A percentile compares a stretch with the other conserved stretches of the same genome.
Evolutionary conservation across 2,888 invertebrate genomes (phyloP).

Genomic region (Cheilosia soror): DNA sequence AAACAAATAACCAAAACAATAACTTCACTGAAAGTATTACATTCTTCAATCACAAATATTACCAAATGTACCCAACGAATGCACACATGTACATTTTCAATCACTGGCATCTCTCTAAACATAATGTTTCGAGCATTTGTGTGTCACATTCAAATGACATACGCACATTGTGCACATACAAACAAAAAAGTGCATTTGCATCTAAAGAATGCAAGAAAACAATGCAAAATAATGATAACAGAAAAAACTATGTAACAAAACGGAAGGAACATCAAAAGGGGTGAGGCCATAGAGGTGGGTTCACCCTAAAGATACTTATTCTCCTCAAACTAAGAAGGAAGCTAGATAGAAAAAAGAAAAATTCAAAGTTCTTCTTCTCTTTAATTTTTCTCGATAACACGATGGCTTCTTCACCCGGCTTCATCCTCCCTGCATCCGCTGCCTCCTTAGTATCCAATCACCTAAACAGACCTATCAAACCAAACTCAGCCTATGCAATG

Average conservation of each 20-base stretch:
- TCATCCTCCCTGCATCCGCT: conserved; percentile 9
- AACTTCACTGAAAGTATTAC: conserved; percentile 17
- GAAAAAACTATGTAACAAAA: conserved; percentile 6
- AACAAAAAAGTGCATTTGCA: conserved; percentile 64
- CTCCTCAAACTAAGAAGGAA: conserved; percentile 20
- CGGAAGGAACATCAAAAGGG: conserved; percentile 24
- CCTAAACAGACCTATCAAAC: conserved; percentile 48
- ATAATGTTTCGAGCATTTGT: conserved; percentile 42
- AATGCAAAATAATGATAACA: conserved; percentile 43
- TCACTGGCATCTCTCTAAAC: not conserved
- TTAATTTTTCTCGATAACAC: conserved; percentile 68
- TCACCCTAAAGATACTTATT: conserved; percentile 14
- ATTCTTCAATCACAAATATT: conserved; percentile 37
- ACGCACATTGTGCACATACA: conserved; percentile 25
- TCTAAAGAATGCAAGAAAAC: conserved; percentile 56
- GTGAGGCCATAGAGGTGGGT: not conserved
- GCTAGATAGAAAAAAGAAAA: conserved; percentile 4
- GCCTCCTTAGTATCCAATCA: conserved; percentile 52
- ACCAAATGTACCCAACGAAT: not conserved
- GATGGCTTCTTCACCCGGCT: conserved; percentile 72
- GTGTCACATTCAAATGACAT: conserved; percentile 68
- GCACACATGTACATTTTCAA: not conserved
- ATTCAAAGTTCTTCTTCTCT: conserved; percentile 51
- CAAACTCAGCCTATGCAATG: conserved; percentile 14
- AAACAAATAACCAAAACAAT: not conserved